Evolutionary conservation across 2,113 vertebrate genomes (phyloP).

Genomic region (crab-eating macaque (Macaca fascicularis)): DNA sequence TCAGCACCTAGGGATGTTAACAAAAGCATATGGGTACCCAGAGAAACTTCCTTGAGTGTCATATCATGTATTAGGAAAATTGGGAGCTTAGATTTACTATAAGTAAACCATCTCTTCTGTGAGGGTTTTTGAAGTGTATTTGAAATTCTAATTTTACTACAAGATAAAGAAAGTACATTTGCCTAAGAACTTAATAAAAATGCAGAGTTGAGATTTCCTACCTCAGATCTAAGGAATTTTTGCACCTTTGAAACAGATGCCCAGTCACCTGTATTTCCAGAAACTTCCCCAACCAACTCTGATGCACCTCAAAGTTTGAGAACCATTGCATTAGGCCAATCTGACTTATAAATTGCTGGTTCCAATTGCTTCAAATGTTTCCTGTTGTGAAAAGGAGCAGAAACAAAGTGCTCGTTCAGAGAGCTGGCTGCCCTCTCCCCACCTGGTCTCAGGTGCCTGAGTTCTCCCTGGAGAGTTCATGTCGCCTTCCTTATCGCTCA

Average conservation of each 20-base stretch:
- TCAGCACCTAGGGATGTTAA: slow-evolving; percentile 32
- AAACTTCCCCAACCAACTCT: slow-evolving; percentile 14
- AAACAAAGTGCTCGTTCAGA: slow-evolving; percentile 60
- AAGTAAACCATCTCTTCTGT: background rate
- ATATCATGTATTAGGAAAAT: background rate
- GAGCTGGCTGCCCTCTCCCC: slow-evolving; percentile 23
- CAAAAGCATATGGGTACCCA: background rate
- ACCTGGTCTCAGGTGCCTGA: slow-evolving; percentile 62
- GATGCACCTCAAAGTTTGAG: slow-evolving; percentile 3
- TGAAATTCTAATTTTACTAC: background rate
- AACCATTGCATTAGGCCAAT: background rate
- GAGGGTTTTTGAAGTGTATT: background rate
- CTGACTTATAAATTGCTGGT: slow-evolving; percentile 29
- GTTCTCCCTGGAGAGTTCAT: slow-evolving; percentile 49
- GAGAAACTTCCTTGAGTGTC: background rate
- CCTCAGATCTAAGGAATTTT: background rate
- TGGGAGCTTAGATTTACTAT: background rate
- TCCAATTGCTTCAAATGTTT: slow-evolving; percentile 56
- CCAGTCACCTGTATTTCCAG: slow-evolving; percentile 17
- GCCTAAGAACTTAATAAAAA: background rate
- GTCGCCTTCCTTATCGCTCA: slow-evolving; percentile 64
- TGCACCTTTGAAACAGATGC: background rate
- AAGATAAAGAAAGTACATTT: background rate
- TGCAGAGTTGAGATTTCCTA: background rate
- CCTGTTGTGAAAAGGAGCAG: slow-evolving; percentile 26